These are phyloP conservation scores for Cyprinodon tularosa DNA, from an alignment of 2,113 vertebrate genomes.

Conservation along the genomic window DNA sequence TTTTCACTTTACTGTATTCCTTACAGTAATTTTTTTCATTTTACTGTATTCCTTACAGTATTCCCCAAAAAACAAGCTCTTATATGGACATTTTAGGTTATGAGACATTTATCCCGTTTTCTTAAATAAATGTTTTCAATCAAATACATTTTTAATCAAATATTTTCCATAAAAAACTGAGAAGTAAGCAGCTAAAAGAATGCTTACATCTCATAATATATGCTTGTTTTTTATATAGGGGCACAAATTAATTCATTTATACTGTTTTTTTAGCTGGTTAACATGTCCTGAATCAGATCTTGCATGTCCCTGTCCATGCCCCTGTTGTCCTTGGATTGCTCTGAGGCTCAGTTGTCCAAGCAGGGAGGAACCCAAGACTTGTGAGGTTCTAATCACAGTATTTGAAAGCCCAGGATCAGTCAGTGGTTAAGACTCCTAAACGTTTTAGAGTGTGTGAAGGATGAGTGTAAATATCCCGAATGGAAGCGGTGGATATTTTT, in stretches of 20 bases:
- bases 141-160: no score
- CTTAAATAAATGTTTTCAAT: no score
- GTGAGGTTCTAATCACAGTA: constrained; percentile 73
- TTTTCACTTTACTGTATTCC: no score
- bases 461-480: constrained; percentile 78
- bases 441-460: constrained; percentile 77
- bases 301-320: constrained; percentile 47
- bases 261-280: constrained; percentile 20
- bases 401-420: constrained; percentile 73
- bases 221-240: background rate
- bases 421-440: constrained; percentile 73
- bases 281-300: constrained; percentile 33
- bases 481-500: constrained; percentile 81
- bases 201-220: background rate
- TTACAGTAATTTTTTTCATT: no score
- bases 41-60: no score
- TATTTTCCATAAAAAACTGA: background rate
- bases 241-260: constrained; percentile 9
- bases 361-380: constrained; percentile 53
- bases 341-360: constrained; percentile 53
- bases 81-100: no score
- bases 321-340: constrained; percentile 39
- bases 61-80: no score
- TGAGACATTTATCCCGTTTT: no score
- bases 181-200: background rate